Conservation (phyloP, 2,888 invertebrate genomes). For the Strigamia crassipes region DNA sequence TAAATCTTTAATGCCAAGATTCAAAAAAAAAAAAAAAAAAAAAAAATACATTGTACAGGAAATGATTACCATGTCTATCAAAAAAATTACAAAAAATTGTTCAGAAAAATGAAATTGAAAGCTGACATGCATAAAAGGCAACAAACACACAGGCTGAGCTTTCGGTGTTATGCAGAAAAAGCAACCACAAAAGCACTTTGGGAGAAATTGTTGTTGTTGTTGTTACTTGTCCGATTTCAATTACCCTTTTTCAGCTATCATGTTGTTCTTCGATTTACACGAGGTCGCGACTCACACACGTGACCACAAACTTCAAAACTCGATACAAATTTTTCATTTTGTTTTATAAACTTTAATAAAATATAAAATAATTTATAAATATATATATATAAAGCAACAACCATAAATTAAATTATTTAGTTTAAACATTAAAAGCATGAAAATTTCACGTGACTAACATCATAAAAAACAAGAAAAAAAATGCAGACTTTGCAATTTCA, state of each 20-base stretch:
- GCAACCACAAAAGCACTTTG: neutral
- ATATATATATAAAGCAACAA: neutral
- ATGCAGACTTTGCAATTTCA: slow-evolving; percentile 22
- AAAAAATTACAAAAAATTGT: neutral
- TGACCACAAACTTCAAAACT: neutral
- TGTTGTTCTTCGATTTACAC: neutral
- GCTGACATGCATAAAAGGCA: neutral
- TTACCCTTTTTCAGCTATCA: neutral
- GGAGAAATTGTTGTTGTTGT: neutral
- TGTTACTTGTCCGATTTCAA: neutral
- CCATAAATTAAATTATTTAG: neutral
- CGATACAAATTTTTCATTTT: neutral
- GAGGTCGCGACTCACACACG: neutral
- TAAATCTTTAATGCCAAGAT: neutral
- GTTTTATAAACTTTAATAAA: neutral
- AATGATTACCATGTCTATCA: slow-evolving; percentile 8
- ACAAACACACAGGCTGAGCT: neutral
- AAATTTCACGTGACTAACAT: neutral
- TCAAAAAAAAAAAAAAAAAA: neutral
- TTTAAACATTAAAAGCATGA: neutral
- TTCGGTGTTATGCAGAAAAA: neutral
- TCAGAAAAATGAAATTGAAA: neutral
- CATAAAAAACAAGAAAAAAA: neutral
- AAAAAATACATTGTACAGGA: neutral
- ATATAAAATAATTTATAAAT: neutral